Conservation (phyloP, 2,888 invertebrate species). For the Dorcus hopei region DNA sequence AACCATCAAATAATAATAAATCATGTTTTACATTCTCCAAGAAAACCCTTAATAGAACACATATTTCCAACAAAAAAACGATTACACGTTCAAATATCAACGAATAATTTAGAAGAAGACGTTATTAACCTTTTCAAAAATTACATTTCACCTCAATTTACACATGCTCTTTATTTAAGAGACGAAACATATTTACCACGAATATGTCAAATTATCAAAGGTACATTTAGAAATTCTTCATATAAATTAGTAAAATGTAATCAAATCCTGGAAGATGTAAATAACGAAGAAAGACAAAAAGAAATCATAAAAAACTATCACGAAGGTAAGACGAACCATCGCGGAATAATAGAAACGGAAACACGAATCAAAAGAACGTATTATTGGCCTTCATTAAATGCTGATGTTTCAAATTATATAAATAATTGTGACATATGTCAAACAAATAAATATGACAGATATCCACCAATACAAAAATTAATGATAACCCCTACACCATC, state of each 20-base stretch:
- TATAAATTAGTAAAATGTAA: conserved; percentile 1
- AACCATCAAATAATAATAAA: neutral
- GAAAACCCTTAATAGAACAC: too few relatives aligned
- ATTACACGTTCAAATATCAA: neutral
- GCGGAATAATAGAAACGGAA: conserved; percentile 1
- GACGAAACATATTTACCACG: neutral
- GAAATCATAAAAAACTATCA: conserved; percentile 1
- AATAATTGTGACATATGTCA: neutral
- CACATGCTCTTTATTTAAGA: neutral
- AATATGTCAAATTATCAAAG: neutral
- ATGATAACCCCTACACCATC: neutral
- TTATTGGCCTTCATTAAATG: neutral
- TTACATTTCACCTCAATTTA: neutral
- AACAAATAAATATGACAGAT: neutral
- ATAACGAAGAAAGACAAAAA: neutral
- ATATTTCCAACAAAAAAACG: too few relatives aligned
- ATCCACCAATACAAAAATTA: neutral
- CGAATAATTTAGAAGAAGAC: neutral
- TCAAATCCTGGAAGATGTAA: neutral
- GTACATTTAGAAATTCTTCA: neutral
- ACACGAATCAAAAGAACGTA: neutral
- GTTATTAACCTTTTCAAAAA: neutral
- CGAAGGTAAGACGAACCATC: neutral
- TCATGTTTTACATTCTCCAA: neutral
- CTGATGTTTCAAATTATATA: neutral